phyloP scores from a whole-genome alignment of 2,797 vertebrate species.

The Mus spretus region DNA sequence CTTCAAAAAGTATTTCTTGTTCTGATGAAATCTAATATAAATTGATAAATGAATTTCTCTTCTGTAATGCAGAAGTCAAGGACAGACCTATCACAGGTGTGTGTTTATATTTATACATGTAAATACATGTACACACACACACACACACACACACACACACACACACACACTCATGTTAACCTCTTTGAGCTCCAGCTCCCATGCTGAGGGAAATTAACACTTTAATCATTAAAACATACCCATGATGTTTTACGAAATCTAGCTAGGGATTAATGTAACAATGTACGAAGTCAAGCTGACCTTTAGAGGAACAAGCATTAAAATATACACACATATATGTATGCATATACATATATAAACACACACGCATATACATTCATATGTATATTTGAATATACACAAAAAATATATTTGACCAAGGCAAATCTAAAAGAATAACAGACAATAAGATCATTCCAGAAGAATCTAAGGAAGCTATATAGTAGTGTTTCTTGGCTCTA shows the following conservation, averaged over 20 bases:
- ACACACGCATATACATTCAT: neutral
- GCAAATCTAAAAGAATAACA: constrained; percentile 8
- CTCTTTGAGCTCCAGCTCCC: neutral
- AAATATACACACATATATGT: neutral
- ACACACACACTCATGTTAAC: neutral
- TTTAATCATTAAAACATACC: neutral
- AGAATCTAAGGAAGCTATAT: constrained; percentile 42
- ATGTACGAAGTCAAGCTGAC: neutral
- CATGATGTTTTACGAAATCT: neutral
- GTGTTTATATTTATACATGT: neutral
- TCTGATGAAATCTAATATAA: constrained; percentile 65
- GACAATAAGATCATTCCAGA: neutral
- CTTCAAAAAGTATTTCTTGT: constrained; percentile 68
- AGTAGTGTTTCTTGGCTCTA: neutral
- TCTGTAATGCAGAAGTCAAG: constrained; percentile 44
- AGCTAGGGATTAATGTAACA: neutral
- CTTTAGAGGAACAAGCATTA: neutral
- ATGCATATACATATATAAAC: neutral
- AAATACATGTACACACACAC: neutral
- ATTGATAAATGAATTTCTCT: constrained; percentile 57
- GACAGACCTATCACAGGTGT: neutral
- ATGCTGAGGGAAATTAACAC: neutral
- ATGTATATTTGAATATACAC: too few species aligned
- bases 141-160: neutral
- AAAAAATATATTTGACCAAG: constrained; percentile 19